These are phyloP conservation scores for Erebia epiphron DNA, from an alignment of 2,888 invertebrate species.

Conservation along the genomic window DNA sequence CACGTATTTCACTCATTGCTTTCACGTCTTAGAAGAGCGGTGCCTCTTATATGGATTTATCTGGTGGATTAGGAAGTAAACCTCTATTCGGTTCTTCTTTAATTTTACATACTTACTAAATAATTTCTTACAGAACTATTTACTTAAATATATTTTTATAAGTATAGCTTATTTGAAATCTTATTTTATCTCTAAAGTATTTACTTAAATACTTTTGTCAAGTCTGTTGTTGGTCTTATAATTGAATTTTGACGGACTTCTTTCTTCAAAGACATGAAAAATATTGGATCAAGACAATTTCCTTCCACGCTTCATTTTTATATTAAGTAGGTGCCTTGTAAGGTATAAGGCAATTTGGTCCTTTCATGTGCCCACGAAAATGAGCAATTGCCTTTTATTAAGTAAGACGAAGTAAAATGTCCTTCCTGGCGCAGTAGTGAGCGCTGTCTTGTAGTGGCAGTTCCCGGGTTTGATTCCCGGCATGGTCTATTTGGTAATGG, in stretches of 20 bases:
- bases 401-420: background rate
- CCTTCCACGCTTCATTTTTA: background rate
- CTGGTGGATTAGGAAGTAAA: background rate
- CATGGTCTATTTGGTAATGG: no score
- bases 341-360: background rate
- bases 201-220: background rate
- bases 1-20: conserved; percentile 36
- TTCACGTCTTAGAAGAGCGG: conserved; percentile 24
- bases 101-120: background rate
- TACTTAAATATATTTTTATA: background rate
- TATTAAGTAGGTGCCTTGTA: background rate
- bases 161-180: background rate
- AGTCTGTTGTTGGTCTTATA: background rate
- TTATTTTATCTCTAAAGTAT: background rate
- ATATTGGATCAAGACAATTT: conserved; percentile 3
- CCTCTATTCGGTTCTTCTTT: background rate
- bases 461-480: no score
- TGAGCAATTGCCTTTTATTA: background rate
- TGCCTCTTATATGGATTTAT: background rate
- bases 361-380: background rate
- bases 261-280: conserved; percentile 2
- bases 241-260: background rate
- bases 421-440: no score
- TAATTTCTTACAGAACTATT: background rate
- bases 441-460: no score